A percentile compares a stretch with the other conserved stretches of the same genome.
phyloP scores from a whole-genome alignment of 2,888 invertebrate species.

The Scelioninae gen. 2 region DNA sequence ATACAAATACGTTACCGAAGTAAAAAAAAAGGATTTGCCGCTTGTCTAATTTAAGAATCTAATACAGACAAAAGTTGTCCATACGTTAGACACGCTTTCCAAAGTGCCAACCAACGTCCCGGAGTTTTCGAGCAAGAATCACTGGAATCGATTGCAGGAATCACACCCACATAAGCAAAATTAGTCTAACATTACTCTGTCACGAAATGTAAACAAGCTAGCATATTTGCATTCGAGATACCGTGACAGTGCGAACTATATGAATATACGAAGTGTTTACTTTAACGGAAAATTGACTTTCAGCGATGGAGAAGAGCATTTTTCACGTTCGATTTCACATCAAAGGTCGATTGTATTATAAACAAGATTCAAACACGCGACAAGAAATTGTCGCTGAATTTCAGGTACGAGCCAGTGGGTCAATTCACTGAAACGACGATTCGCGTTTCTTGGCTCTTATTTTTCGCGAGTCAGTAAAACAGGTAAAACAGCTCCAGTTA shows the following conservation, averaged over 20 bases:
- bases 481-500: too few relatives aligned
- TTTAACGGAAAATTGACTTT: constrained; percentile 28
- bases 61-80: constrained; percentile 30
- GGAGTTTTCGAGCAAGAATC: constrained; percentile 20
- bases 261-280: constrained; percentile 24
- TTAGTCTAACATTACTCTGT: constrained; percentile 39
- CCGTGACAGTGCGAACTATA: constrained; percentile 29
- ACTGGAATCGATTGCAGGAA: constrained; percentile 38
- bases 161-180: constrained; percentile 42
- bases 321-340: constrained; percentile 25
- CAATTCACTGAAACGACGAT: too few relatives aligned
- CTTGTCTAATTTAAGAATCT: constrained; percentile 27
- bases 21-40: too few relatives aligned
- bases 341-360: constrained; percentile 1
- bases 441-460: too few relatives aligned
- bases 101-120: constrained; percentile 19
- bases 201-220: constrained; percentile 45
- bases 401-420: too few relatives aligned
- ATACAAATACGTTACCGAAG: too few relatives aligned
- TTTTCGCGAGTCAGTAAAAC: too few relatives aligned
- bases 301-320: constrained; percentile 11
- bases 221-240: constrained; percentile 23
- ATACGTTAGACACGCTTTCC: neutral
- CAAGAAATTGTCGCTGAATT: too few relatives aligned
- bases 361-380: too few relatives aligned